phyloP scores from a whole-genome alignment of 2,797 vertebrate species.

The Diplodus puntazzo region DNA sequence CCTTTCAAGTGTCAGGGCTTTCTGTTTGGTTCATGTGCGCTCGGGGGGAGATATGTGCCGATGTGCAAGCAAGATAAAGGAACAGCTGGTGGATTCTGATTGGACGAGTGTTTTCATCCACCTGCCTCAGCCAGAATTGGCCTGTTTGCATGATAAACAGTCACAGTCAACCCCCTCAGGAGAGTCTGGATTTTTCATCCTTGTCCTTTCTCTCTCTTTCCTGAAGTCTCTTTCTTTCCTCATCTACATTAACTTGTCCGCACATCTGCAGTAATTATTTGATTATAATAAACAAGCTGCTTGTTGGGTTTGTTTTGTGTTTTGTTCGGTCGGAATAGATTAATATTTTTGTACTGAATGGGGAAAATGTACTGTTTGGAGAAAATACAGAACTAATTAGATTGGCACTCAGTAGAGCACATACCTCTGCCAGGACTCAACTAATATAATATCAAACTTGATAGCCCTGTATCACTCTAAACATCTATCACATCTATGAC shows the following conservation, averaged over 20 bases:
- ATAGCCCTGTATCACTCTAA: no score
- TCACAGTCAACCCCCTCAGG: constrained; percentile 31
- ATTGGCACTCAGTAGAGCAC: no score
- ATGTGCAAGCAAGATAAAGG: constrained; percentile 30
- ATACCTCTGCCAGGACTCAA: no score
- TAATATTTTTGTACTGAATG: not conserved
- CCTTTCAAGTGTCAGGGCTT: constrained; percentile 15
- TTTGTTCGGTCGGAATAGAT: constrained; percentile 2
- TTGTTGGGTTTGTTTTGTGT: constrained; percentile 8
- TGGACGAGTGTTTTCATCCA: constrained; percentile 28
- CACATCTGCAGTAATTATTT: constrained; percentile 25
- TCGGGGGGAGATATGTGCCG: constrained; percentile 4
- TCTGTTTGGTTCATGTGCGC: not conserved
- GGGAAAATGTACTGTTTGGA: not conserved
- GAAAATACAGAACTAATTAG: no score
- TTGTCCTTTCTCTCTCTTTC: not conserved
- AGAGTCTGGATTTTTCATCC: constrained; percentile 26
- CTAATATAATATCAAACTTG: no score
- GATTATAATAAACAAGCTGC: constrained; percentile 19
- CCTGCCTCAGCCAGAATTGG: constrained; percentile 28
- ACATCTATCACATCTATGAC: no score
- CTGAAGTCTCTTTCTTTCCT: not conserved
- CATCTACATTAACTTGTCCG: not conserved
- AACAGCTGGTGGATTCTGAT: constrained; percentile 34
- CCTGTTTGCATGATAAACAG: constrained; percentile 54